Conservation (phyloP, 2,797 vertebrate genomes). For the Sebastes minor region DNA sequence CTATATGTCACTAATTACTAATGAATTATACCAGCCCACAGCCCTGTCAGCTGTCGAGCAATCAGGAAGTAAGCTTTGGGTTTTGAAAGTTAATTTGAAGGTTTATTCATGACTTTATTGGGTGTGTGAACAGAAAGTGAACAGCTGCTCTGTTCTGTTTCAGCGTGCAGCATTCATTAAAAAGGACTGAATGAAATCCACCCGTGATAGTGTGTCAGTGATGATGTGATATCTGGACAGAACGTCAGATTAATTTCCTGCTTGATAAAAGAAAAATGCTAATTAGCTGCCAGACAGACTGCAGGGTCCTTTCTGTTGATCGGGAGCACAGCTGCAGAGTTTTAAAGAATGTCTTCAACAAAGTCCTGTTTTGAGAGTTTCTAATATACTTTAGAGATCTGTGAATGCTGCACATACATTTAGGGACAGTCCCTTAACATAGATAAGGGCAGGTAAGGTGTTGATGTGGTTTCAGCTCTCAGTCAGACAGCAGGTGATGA, state of each 20-base stretch:
- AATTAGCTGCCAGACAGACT: conserved; percentile 47
- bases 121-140: conserved; percentile 5
- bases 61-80: neutral
- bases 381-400: neutral
- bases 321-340: conserved; percentile 19
- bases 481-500: conserved; percentile 20
- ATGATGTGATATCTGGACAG: conserved; percentile 43
- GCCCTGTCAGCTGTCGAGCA: neutral
- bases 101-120: conserved; percentile 13
- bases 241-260: conserved; percentile 56
- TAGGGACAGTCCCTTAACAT: neutral
- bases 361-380: neutral
- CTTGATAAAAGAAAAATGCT: conserved; percentile 54
- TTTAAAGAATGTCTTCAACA: neutral
- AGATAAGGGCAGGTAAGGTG: neutral
- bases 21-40: neutral
- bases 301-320: conserved; percentile 17
- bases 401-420: neutral
- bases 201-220: conserved; percentile 24
- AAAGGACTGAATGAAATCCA: conserved; percentile 26
- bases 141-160: conserved; percentile 35
- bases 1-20: neutral
- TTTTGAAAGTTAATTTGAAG: conserved; percentile 13
- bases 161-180: conserved; percentile 34
- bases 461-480: neutral